Conservation (phyloP, 2,113 vertebrate species). For the Ceyx melanurus region DNA sequence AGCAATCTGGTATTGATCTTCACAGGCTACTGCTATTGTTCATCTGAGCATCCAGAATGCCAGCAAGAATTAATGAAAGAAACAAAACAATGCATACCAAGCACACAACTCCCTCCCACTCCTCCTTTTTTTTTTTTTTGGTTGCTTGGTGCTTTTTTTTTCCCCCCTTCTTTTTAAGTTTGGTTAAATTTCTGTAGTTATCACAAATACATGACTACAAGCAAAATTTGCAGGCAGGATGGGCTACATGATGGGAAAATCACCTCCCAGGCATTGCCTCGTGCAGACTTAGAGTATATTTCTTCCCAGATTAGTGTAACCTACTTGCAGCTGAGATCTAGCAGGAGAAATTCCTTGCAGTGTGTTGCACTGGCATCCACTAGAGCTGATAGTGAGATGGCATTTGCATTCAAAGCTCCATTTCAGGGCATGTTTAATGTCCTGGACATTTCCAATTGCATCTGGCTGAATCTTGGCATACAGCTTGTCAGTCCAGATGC, state of each 20-base stretch:
- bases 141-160: background rate
- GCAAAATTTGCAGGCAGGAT: background rate
- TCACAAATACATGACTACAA: slow-evolving; percentile 3
- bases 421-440: slow-evolving; percentile 47
- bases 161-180: slow-evolving; percentile 52
- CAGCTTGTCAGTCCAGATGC: slow-evolving; percentile 70
- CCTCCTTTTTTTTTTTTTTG: too few relatives aligned
- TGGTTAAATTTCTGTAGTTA: slow-evolving; percentile 49
- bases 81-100: slow-evolving; percentile 95
- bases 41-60: slow-evolving; percentile 89
- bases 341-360: background rate
- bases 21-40: slow-evolving; percentile 92
- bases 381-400: background rate
- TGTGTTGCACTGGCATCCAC: background rate
- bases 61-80: slow-evolving; percentile 97
- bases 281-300: background rate
- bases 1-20: slow-evolving; percentile 99
- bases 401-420: slow-evolving; percentile 28
- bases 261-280: background rate
- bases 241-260: background rate
- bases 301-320: background rate
- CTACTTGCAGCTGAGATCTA: background rate
- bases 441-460: slow-evolving; percentile 65
- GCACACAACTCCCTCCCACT: slow-evolving; percentile 57
- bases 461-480: slow-evolving; percentile 72